Percentiles rank a stretch among this genome's conserved stretches.
Evolutionary conservation across 2,888 invertebrate genomes (phyloP).

Genomic region (Sisyra terminalis): DNA sequence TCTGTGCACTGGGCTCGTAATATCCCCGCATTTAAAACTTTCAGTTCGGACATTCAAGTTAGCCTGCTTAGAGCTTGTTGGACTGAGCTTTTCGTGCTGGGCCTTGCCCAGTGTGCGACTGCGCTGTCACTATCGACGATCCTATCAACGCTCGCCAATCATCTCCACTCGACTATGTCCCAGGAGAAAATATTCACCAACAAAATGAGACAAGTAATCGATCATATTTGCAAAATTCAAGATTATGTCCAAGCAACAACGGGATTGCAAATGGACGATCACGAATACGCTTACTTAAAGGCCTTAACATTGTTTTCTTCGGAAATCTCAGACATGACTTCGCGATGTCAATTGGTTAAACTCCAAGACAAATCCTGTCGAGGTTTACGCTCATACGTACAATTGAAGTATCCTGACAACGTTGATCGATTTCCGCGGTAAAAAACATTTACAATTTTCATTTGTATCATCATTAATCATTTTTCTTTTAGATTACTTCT

Average conservation of each 20-base stretch:
- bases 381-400: slow-evolving; percentile 33
- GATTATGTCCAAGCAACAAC: slow-evolving; percentile 64
- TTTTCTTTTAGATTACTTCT: slow-evolving; percentile 39
- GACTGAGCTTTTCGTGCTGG: slow-evolving; percentile 83
- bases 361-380: slow-evolving; percentile 44
- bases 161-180: slow-evolving; percentile 56
- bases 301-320: slow-evolving; percentile 49
- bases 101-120: slow-evolving; percentile 72
- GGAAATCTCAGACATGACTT: slow-evolving; percentile 33
- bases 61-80: slow-evolving; percentile 73
- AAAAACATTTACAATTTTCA: slow-evolving; percentile 9
- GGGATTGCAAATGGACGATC: slow-evolving; percentile 56
- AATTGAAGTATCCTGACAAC: slow-evolving; percentile 27
- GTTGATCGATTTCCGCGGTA: slow-evolving; percentile 36
- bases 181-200: slow-evolving; percentile 62
- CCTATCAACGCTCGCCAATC: slow-evolving; percentile 64
- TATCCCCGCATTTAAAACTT: slow-evolving; percentile 63
- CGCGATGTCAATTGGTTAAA: slow-evolving; percentile 34
- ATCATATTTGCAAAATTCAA: slow-evolving; percentile 66
- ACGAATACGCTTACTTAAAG: slow-evolving; percentile 78
- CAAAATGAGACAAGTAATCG: slow-evolving; percentile 58
- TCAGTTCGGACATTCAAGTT: slow-evolving; percentile 72
- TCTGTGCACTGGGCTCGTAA: slow-evolving; percentile 81
- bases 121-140: slow-evolving; percentile 64
- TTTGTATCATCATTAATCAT: no score